Base-by-base conservation (phyloP, 2,113 vertebrate genomes). In the Symphodus melops region DNA sequence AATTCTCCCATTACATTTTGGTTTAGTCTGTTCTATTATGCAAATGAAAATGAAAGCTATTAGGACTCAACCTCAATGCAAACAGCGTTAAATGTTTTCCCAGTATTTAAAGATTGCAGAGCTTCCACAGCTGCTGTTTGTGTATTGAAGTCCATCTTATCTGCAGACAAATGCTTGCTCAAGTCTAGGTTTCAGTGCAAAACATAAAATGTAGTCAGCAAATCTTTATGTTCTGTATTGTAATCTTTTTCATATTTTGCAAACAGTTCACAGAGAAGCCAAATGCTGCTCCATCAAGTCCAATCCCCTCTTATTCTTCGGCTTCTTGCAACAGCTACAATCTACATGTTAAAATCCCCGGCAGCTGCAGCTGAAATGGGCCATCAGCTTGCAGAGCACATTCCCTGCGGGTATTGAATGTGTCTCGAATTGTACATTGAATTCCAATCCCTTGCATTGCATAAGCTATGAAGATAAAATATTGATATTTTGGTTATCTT, bases 61-160 rank as follows among this genome's bases (percentile, higher is more conserved):
- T 70, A 81, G 13, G 44, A 12, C 14, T 9, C 28, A 55, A 66
- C 46, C 61, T 68, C 41, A 65, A 28, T 65, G 28, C 65, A 74
- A 79, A 79, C 44, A 60, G 23, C 52, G 57, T 62, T 72, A 48
- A 87, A 79, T 85, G 81, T 69, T 76, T 77, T 46, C 49, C 10
- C 19, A 57, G 67, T 66, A 60, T 78, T 57, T 72, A 49, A 48
- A 71, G 62, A 75, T 0, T 1, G 23, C 8, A 20, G 14, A 51
- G 39, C 25, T 72, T 61, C 54, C 28, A 56, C 23, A 68, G 59
- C 54, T 39, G 37, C 36, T 17, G 21, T 12, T 28, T 8, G 1
- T 33, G 14, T 28, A 51, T 2, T 60, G 8, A 21, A 41, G 21
- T 14, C 42, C 9, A 39, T 17, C 14, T 2, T 19, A 1, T 7